Base-by-base conservation (phyloP, 2,888 invertebrate species). In the Diploptera punctata region DNA sequence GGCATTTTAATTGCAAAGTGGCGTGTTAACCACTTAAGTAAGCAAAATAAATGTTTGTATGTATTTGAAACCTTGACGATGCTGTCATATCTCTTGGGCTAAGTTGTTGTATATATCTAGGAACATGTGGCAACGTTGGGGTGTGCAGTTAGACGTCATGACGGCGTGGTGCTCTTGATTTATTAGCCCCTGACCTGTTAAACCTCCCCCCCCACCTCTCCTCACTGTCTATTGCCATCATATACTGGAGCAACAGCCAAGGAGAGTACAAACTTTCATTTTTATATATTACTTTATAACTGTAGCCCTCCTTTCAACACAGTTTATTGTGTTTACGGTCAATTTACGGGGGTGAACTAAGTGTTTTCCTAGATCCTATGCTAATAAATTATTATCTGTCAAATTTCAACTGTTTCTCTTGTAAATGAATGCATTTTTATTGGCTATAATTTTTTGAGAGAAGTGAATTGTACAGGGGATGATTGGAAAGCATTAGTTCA, bases 141-240 rank as follows among this genome's bases (percentile, higher is more conserved):
- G 54, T 43, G 49, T 49, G 52, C 70, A 57, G 67, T 65, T 68
- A 49, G 31, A 68, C 73, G 75, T 75, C 75, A 75, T 60, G 47
- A 44, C 68, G 67, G 72, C 75, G 57, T 75, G 75, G 54, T 67
- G 73, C 70, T 70, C 52, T 73, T 75, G 75, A 75, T 75, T 75
- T 75, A 75, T 75, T 72, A 44, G 70, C 72, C 70, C 75, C 75
- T 75, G 75, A 74, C 75, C 75, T 72, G 71, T 72, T 74, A 67
- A 73, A 71, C 60, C 60, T 65, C 67, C 61, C 69, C 65, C 69
- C 49, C 70, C 44, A 52, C 33, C 31, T 33, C 10, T 18, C 2
- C 38, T 3, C 26, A 13, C 3, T 54, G 54, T 54, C 57, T 57
- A n/a, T 31, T 31, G 57, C 31, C 57, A n/a, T 31, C 57, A n/a